A percentile compares a stretch with the other conserved stretches of the same genome.
Conservation (phyloP, 2,797 vertebrate species). For the Cossypha caffra region DNA sequence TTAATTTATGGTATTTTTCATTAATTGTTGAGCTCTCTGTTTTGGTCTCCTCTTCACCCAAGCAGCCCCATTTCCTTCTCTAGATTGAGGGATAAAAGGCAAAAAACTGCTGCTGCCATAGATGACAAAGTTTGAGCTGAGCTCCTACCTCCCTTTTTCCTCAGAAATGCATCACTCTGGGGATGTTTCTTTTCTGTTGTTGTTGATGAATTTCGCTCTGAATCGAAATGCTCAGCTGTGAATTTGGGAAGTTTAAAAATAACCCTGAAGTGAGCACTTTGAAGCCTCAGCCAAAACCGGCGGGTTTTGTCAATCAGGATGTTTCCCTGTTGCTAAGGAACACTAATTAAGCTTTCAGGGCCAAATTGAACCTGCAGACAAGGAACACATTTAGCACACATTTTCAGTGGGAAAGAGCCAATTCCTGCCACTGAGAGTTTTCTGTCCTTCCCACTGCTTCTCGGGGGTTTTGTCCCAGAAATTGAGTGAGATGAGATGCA, state of each 20-base stretch:
- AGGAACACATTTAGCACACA: not conserved
- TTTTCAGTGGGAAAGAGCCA: not conserved
- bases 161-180: not conserved
- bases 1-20: not conserved
- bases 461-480: not conserved
- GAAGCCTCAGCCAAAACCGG: not conserved
- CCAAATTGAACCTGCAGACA: slow-evolving; percentile 15
- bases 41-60: not conserved
- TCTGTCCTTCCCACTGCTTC: not conserved
- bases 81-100: not conserved
- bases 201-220: not conserved
- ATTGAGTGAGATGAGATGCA: not conserved
- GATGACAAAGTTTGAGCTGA: not conserved
- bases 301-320: not conserved
- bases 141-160: not conserved
- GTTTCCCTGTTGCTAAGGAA: not conserved
- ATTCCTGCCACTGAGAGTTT: not conserved
- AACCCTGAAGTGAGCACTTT: not conserved
- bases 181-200: not conserved
- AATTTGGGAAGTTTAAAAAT: slow-evolving; percentile 41
- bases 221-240: slow-evolving; percentile 18
- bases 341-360: slow-evolving; percentile 23
- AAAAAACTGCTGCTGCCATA: not conserved
- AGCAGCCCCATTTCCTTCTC: not conserved
- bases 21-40: not conserved